These are phyloP conservation scores for Rana temporaria DNA, from an alignment of 2,113 vertebrate species.

Conservation along the genomic window DNA sequence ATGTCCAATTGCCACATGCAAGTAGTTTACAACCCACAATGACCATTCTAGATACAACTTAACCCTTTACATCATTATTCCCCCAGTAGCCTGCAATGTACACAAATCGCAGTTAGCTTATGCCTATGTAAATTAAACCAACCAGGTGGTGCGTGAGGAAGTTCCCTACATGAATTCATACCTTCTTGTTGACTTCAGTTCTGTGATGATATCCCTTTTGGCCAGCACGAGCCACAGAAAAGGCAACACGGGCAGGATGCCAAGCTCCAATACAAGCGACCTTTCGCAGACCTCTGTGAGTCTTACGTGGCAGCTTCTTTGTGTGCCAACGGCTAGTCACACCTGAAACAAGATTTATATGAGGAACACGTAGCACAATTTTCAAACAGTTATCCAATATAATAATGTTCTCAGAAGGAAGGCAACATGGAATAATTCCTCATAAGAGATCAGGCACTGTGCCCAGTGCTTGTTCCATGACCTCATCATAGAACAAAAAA, in stretches of 20 bases:
- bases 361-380: background rate
- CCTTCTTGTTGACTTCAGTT: slow-evolving; percentile 98
- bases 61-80: too few species aligned
- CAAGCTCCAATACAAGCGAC: slow-evolving; percentile 97
- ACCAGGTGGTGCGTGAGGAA: too few species aligned
- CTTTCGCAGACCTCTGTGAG: slow-evolving; percentile 94
- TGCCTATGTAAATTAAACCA: too few species aligned
- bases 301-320: slow-evolving; percentile 97
- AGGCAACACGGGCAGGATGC: slow-evolving; percentile 97
- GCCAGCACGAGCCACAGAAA: slow-evolving; percentile 94
- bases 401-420: background rate
- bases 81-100: too few species aligned
- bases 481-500: background rate
- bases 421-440: background rate
- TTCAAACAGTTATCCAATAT: background rate
- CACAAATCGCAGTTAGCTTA: too few species aligned
- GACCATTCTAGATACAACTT: too few species aligned
- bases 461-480: background rate
- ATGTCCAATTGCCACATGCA: too few species aligned
- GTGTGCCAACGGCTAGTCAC: slow-evolving; percentile 99
- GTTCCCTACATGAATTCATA: slow-evolving; percentile 52
- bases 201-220: slow-evolving; percentile 98
- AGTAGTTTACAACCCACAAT: too few species aligned
- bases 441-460: background rate
- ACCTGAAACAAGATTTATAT: slow-evolving; percentile 71